Conservation (phyloP, 1,140 invertebrate species). For the Leptinotarsa texana region DNA sequence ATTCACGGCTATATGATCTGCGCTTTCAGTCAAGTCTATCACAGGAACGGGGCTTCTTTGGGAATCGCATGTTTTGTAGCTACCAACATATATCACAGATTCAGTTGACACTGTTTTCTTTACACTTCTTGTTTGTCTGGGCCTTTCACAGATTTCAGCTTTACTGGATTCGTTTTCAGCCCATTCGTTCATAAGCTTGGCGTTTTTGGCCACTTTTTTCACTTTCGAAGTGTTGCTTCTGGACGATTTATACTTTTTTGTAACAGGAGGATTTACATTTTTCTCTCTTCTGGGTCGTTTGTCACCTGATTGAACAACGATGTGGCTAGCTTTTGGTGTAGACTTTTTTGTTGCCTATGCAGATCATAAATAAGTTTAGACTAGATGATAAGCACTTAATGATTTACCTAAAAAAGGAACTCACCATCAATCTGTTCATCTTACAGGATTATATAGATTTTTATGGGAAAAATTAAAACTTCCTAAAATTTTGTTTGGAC, state of each 20-base stretch:
- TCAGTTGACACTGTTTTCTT: not conserved
- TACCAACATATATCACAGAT: conserved; percentile 21
- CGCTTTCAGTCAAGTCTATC: conserved; percentile 13
- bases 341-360: not conserved
- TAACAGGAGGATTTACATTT: conserved; percentile 1
- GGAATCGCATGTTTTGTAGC: not conserved
- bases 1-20: not conserved
- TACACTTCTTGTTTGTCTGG: not conserved
- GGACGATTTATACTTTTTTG: not conserved
- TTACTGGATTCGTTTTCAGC: conserved; percentile 16
- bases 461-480: not conserved
- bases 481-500: not conserved
- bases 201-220: conserved; percentile 1
- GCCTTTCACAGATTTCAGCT: conserved; percentile 1
- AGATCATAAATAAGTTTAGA: not conserved
- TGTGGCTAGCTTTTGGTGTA: not conserved
- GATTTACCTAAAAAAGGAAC: not conserved
- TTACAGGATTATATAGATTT: not conserved
- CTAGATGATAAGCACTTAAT: not conserved
- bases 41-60: not conserved
- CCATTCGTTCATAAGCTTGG: conserved; percentile 11
- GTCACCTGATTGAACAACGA: not conserved
- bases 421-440: not conserved
- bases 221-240: not conserved
- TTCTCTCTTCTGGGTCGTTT: not conserved